These are phyloP conservation scores for Hyposmocoma kahamanoa DNA, from an alignment of 1,140 invertebrate genomes.

Conservation along the genomic window DNA sequence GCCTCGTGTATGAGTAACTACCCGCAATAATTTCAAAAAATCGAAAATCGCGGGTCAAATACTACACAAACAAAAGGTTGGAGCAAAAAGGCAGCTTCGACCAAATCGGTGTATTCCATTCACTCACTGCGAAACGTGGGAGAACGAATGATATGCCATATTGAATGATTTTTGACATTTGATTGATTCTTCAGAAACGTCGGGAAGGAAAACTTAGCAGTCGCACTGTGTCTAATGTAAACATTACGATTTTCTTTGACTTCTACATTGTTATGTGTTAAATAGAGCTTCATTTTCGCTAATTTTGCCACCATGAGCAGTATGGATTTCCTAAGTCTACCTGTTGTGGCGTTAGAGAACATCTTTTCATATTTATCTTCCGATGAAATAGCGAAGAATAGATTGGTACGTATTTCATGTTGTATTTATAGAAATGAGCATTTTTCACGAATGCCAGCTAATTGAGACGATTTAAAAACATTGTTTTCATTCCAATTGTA, in stretches of 20 bases:
- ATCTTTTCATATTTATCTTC: constrained; percentile 85
- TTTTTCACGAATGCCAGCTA: constrained; percentile 5
- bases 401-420: constrained; percentile 79
- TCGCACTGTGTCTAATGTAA: constrained; percentile 25
- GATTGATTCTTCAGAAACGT: constrained; percentile 24
- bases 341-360: constrained; percentile 85
- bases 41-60: no score
- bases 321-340: constrained; percentile 77
- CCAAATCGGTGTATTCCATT: no score
- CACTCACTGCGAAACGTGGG: no score
- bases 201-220: constrained; percentile 21
- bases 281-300: constrained; percentile 5
- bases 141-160: no score
- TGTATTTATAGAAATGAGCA: constrained; percentile 43
- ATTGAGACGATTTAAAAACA: background rate
- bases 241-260: constrained; percentile 13
- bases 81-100: no score
- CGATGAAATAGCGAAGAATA: constrained; percentile 86
- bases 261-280: constrained; percentile 19
- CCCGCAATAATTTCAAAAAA: no score
- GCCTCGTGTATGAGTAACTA: no score
- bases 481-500: background rate
- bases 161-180: no score
- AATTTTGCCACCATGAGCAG: background rate
- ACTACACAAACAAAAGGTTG: no score